Conservation (phyloP, 2,888 invertebrate genomes). For the Scaptomyza cyrtandrae region DNA sequence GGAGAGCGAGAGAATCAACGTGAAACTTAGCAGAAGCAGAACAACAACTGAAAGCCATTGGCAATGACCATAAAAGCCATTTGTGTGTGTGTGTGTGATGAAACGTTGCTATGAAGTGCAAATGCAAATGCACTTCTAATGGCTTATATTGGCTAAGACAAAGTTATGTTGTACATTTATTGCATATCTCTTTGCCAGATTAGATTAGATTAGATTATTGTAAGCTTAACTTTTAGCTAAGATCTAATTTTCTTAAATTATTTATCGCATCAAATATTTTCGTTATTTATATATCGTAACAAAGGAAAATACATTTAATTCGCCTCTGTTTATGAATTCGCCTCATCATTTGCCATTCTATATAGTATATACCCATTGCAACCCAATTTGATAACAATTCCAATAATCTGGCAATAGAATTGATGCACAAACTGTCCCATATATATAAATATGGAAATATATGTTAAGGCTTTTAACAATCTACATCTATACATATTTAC, state of each 20-base stretch:
- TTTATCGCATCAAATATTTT: background rate
- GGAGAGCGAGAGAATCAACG: background rate
- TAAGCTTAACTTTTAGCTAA: background rate
- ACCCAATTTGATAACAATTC: slow-evolving; percentile 33
- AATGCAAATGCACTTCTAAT: slow-evolving; percentile 70
- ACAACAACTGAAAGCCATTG: slow-evolving; percentile 10
- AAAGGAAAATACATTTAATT: slow-evolving; percentile 16
- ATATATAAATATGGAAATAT: background rate
- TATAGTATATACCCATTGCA: background rate
- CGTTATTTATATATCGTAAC: slow-evolving; percentile 6
- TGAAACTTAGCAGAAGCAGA: background rate
- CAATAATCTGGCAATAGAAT: slow-evolving; percentile 27
- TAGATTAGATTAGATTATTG: background rate
- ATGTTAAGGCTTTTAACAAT: slow-evolving; percentile 28
- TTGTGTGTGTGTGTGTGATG: slow-evolving; percentile 23
- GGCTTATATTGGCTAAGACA: slow-evolving; percentile 65
- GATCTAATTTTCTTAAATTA: too few relatives aligned
- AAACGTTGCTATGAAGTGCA: slow-evolving; percentile 24
- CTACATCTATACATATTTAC: slow-evolving; percentile 11
- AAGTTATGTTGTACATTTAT: slow-evolving; percentile 66
- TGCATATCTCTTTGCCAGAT: slow-evolving; percentile 12
- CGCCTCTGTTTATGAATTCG: slow-evolving; percentile 5
- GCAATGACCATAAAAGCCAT: slow-evolving; percentile 55
- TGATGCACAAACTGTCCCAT: background rate
- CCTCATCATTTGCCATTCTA: slow-evolving; percentile 4